These are phyloP conservation scores for Sitobion miscanthi DNA, from an alignment of 1,140 invertebrate species.

Conservation along the genomic window DNA sequence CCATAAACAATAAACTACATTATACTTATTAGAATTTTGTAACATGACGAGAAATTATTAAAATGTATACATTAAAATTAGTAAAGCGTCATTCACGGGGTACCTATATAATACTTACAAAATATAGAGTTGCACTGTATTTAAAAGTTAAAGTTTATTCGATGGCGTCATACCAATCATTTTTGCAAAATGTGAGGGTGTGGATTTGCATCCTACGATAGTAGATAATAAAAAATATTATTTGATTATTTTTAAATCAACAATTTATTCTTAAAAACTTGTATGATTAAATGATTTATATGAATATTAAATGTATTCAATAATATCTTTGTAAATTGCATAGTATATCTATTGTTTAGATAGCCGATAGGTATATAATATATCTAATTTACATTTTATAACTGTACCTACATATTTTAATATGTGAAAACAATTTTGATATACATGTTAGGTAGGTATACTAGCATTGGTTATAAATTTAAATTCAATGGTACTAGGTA, in stretches of 20 bases:
- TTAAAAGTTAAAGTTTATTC: background rate
- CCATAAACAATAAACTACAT: too few relatives aligned
- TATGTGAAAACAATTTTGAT: background rate
- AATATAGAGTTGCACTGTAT: background rate
- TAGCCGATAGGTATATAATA: background rate
- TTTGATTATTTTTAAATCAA: background rate
- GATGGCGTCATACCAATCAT: background rate
- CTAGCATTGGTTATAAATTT: background rate
- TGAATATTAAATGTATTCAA: background rate
- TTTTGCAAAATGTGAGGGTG: background rate
- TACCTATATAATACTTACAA: background rate
- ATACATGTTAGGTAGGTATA: background rate
- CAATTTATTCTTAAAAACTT: background rate
- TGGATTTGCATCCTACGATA: background rate
- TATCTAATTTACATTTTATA: conserved; percentile 15
- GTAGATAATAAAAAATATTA: background rate
- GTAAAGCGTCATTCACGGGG: background rate
- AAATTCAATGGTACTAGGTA: background rate
- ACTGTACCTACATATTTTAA: background rate
- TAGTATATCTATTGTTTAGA: background rate
- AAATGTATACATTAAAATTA: background rate
- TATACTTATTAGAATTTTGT: background rate
- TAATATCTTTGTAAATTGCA: background rate
- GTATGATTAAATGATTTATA: background rate
- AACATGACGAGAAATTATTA: background rate